Conservation (phyloP, 2,888 invertebrate species). For the Crepidodera aurea region DNA sequence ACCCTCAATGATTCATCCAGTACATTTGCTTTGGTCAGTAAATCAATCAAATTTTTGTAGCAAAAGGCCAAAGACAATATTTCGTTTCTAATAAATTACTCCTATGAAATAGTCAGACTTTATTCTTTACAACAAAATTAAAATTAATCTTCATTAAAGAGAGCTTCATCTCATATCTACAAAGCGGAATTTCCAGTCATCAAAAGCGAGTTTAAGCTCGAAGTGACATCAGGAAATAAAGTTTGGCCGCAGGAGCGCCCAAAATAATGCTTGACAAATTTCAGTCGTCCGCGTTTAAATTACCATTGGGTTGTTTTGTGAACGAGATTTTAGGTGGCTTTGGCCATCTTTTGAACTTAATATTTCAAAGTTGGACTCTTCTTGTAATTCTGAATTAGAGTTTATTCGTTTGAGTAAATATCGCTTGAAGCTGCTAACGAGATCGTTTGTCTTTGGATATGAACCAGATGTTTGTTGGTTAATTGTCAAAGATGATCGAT, state of each 20-base stretch:
- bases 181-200: constrained; percentile 6
- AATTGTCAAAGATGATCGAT: too few relatives aligned
- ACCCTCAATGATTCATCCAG: too few relatives aligned
- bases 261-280: constrained; percentile 29
- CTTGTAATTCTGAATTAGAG: not conserved
- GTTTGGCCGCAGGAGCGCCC: too few relatives aligned
- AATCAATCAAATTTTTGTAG: too few relatives aligned
- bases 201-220: constrained; percentile 7
- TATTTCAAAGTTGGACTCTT: not conserved
- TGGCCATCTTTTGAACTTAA: constrained; percentile 17
- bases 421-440: constrained; percentile 2
- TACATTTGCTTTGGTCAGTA: too few relatives aligned
- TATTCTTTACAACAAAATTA: too few relatives aligned
- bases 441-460: constrained; percentile 1
- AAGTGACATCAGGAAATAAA: constrained; percentile 16
- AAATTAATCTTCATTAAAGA: too few relatives aligned
- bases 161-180: constrained; percentile 1
- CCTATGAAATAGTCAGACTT: too few relatives aligned
- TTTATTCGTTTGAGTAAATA: constrained; percentile 15
- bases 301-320: constrained; percentile 8
- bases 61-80: too few relatives aligned
- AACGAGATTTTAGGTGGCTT: not conserved
- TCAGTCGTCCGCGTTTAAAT: constrained; percentile 18
- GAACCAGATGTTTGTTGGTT: constrained; percentile 1
- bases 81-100: too few relatives aligned